phyloP scores from a whole-genome alignment of 1,140 invertebrate species.

The Geopemphigus sp. region DNA sequence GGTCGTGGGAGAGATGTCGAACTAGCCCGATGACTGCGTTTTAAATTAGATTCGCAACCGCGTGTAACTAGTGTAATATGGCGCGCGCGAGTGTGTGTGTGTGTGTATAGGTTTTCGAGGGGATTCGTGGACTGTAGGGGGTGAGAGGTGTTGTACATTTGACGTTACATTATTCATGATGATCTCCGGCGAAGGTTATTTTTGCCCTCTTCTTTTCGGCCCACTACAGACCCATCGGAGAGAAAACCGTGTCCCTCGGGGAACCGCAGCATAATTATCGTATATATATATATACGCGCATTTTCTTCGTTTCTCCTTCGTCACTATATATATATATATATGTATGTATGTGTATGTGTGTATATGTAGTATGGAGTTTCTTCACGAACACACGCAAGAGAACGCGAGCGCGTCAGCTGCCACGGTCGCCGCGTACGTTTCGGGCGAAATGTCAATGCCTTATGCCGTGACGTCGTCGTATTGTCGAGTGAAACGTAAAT shows the following conservation, averaged over 20 bases:
- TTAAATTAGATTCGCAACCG: conserved; percentile 39
- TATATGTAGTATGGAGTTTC: too few relatives aligned
- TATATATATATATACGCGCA: background rate
- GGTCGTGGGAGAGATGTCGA: conserved; percentile 29
- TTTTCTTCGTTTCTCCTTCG: background rate
- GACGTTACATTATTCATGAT: conserved; percentile 47
- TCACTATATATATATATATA: background rate
- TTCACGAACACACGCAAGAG: too few relatives aligned
- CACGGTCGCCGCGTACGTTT: too few relatives aligned
- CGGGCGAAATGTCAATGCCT: too few relatives aligned
- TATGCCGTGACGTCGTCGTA: too few relatives aligned
- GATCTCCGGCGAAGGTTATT: conserved; percentile 44
- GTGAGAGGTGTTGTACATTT: conserved; percentile 4
- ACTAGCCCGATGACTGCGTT: conserved; percentile 39
- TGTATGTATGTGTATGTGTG: too few relatives aligned
- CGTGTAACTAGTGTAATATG: conserved; percentile 13
- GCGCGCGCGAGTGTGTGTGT: too few relatives aligned
- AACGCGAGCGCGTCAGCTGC: too few relatives aligned
- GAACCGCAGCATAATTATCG: conserved; percentile 45
- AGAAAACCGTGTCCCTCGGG: conserved; percentile 38
- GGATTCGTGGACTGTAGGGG: background rate
- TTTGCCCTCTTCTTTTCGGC: conserved; percentile 45
- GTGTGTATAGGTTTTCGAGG: background rate
- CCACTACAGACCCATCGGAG: conserved; percentile 18
- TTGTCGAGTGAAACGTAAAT: too few relatives aligned